phyloP scores from a whole-genome alignment of 2,113 vertebrate species.

The Carlito syrichta region DNA sequence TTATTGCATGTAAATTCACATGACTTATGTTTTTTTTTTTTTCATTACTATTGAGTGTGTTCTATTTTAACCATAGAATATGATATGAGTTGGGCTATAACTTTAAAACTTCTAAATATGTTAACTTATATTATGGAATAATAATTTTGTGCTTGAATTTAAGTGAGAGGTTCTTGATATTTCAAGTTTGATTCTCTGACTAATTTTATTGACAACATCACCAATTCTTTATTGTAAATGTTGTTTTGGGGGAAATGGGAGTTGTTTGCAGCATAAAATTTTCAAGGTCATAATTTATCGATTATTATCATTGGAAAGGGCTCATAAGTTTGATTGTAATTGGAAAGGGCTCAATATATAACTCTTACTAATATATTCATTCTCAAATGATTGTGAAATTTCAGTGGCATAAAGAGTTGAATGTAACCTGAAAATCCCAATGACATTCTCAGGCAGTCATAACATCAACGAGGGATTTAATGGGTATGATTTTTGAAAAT shows the following conservation, averaged over 20 bases:
- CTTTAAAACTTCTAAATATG: background rate
- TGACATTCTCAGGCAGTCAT: background rate
- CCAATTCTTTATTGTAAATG: background rate
- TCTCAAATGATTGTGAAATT: background rate
- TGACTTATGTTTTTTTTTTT: background rate
- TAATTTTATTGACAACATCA: background rate
- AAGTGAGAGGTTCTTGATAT: background rate
- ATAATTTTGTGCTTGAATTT: background rate
- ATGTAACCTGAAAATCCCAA: background rate
- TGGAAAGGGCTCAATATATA: background rate
- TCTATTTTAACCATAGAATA: background rate
- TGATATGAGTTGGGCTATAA: background rate
- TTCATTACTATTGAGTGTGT: background rate
- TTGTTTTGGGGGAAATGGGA: background rate
- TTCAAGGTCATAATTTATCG: background rate
- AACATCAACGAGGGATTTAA: background rate
- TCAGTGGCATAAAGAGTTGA: background rate
- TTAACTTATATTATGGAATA: background rate
- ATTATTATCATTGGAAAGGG: background rate
- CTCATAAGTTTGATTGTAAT: background rate
- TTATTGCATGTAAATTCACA: background rate
- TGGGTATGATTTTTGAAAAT: background rate
- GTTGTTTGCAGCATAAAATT: background rate
- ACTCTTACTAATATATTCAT: background rate
- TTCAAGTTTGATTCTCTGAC: background rate